Evolutionary conservation across 2,888 invertebrate genomes (phyloP), one percentile per base, ranked within the genome.

Genomic region (Arrhopalites spinosus): DNA sequence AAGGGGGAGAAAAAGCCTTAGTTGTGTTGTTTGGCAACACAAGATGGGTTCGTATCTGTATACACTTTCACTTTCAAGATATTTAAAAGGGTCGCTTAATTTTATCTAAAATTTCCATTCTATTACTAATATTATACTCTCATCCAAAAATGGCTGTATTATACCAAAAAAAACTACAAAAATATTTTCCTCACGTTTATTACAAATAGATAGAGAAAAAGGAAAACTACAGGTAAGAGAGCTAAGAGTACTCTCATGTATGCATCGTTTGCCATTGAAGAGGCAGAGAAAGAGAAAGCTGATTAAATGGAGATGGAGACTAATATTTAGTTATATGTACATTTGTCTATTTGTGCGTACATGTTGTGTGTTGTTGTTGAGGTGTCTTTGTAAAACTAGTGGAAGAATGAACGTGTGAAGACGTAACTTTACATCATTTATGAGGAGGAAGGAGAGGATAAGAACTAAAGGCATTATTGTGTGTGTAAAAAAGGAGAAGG

Each of bases 401-500:
- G 53, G 53, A 53, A 53, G 15, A 8, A 5, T 17, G 17, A 53
- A 53, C 53, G 23, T 53, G 53, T 53, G 53, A 64, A 36, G n/a
- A 30, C 36, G 64, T 30, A 30, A 64, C 30, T 64, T 23, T 64
- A 20, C 64, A 64, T 64, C 64, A 64, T 64, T 64, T 36, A 64
- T 64, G 20, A 43, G 64, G 30, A 30, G 64, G 36, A 64, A 64
- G 64, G 36, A 36, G 64, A 64, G 64, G 20, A 20, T n/a, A 15
- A 5, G 64, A 64, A 1, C 36, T 64, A 3, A 15, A n/a, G 3
- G 20, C 25, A 15, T 61, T 20, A 1, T 20, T 61, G 61, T 61
- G 25, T 61, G 61, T 23, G 27, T 61, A 23, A 7, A 15, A 25
- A 61, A 23, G 61, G 25, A 61, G 25, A 25, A 36, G 3, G 20